Evolutionary conservation across 2,888 invertebrate species (phyloP).

Genomic region (Drosophila mercatorum): DNA sequence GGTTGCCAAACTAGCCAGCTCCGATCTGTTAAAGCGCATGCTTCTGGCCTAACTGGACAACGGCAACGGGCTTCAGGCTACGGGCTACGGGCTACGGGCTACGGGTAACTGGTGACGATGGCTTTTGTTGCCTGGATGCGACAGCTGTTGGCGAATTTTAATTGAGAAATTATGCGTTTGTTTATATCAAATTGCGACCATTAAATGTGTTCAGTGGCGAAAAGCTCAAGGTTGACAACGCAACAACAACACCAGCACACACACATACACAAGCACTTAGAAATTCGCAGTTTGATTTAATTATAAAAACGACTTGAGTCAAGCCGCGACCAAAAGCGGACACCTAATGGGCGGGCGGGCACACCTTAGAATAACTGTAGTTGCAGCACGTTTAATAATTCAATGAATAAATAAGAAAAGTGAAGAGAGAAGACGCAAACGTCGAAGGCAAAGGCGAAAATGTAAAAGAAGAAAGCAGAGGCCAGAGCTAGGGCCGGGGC

Average conservation of each 20-base stretch:
- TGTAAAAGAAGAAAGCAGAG: neutral
- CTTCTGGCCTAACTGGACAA: conserved; percentile 44
- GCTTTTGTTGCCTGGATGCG: neutral
- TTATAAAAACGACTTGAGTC: conserved; percentile 10
- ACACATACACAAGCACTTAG: neutral
- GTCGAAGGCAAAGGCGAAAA: conserved; percentile 15
- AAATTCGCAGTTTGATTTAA: conserved; percentile 17
- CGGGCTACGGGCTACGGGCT: neutral
- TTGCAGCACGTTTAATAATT: conserved; percentile 50
- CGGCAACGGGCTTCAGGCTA: neutral
- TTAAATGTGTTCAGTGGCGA: conserved; percentile 8
- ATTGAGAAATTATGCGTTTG: conserved; percentile 37
- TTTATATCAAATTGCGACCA: conserved; percentile 25
- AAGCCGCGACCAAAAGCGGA: conserved; percentile 8
- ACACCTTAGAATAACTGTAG: conserved; percentile 37
- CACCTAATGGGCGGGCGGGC: conserved; percentile 18
- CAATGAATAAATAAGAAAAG: conserved; percentile 20
- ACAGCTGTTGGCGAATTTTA: conserved; percentile 28
- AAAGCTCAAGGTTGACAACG: conserved; percentile 13
- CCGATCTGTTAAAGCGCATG: conserved; percentile 97
- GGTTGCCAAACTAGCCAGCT: conserved; percentile 92
- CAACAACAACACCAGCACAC: conserved; percentile 2
- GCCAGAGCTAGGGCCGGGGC: neutral
- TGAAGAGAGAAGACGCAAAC: conserved; percentile 12
- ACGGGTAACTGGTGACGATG: neutral